Base-by-base conservation (phyloP, 35 echinoderm and acorn worm genomes). In the Hemicentrotus pulcherrimus region DNA sequence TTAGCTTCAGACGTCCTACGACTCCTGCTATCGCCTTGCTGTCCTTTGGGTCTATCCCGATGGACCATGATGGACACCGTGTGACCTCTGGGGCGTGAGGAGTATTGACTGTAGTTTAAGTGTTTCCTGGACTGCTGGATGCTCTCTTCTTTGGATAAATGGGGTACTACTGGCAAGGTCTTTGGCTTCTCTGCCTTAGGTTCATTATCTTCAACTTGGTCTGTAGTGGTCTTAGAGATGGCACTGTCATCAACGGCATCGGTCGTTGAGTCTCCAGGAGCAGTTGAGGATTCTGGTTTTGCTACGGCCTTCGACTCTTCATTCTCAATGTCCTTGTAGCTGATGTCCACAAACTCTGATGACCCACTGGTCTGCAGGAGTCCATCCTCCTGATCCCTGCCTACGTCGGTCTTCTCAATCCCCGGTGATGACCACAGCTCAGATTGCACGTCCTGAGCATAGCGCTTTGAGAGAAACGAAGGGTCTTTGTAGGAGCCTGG, bases 401-500 rank as follows among this genome's bases (percentile, higher is more conserved):
- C 48, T 31, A 30, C 3, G 46, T 47, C 91, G 31, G 46, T 93
- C 46, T 50, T 47, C 32, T 47, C 91, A 31, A 18, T 46, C 12
- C 12, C 91, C 5, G n/a, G 46, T 2, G 48, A 31, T 31, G n/a
- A n/a, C 48, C 30, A 46, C n/a, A 31, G 46, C n/a, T 50, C 48
- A 28, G 88, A 18, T 13, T 30, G 46, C 9, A 61, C 12, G 9
- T 95, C 94, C 24, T 88, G 94, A 9, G 91, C 52, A 32, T 94
- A 95, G 18, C 88, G 71, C 90, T 97, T 96, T 88, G 96, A 94
- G 59, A 98, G 90, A 18, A 96, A 46, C 18, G 96, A 96, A 10
- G 94, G 88, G 24, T 98, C 97, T 47, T 98, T 98, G 95, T 97
- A 98, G 19, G 97, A 98, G 41, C 97, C 96, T 18, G 97, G 96